Evolutionary conservation across 2,797 vertebrate species (phyloP), one percentile per base, ranked within the genome.

Genomic region (Malacoctenus gilli): DNA sequence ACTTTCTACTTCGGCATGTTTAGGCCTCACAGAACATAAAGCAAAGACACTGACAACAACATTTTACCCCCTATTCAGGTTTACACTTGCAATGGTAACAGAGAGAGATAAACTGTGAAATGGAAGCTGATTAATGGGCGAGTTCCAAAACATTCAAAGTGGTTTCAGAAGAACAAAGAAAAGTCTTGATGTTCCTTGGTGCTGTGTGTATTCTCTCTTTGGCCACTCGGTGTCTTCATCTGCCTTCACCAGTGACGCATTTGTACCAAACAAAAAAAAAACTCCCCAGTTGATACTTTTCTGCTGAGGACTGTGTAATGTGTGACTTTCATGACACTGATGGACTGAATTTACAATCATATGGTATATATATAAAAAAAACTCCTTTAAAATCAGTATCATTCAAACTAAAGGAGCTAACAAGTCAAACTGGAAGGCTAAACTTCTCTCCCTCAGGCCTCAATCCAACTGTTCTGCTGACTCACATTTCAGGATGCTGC

Each of bases 201-300:
- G 32, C 34, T 9, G 36, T 80, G 80, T 42, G 69, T 22, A 18
- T 4, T 8, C 32, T 30, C 4, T 23, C 1, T 65, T 22, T 68
- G 31, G 60, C 88, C 91, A 90, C 88, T 78, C 86, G 88, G 71
- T 73, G 90, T 80, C 87, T 65, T 78, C 67, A 60, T 36, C 10
- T 44, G 9, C 25, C 42, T 55, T 62, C n/a, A 58, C 23, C n/a
- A n/a, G n/a, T n/a, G n/a, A n/a, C n/a, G n/a, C n/a, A n/a, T n/a
- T n/a, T n/a, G n/a, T n/a, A n/a, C n/a, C n/a, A n/a, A n/a, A n/a
- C n/a, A n/a, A n/a, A n/a, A n/a, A 37, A 46, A 38, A 43, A 47
- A 16, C 12, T 13, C 38, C 47, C 48, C 19, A 18, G 19, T 38
- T 28, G 20, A 40, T 41, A 30, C 19, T 37, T 68, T 14, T 0